Evolutionary conservation across 2,888 invertebrate species (phyloP).

Genomic region (Aphodius sticticus): DNA sequence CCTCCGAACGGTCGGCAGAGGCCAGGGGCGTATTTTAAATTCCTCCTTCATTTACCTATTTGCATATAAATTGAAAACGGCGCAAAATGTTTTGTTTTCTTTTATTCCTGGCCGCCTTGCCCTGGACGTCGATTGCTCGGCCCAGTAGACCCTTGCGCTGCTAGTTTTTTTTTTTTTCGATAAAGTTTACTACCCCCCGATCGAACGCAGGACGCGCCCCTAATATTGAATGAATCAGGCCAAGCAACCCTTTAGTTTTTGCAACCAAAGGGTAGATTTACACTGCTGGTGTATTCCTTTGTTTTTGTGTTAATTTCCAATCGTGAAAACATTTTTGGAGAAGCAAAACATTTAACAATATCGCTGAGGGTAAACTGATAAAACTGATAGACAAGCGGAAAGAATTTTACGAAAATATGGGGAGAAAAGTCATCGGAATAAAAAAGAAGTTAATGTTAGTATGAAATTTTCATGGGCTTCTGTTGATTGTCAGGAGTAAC

Average conservation of each 20-base stretch:
- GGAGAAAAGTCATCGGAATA: too few relatives aligned
- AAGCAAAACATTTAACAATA: too few relatives aligned
- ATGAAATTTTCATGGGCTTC: too few relatives aligned
- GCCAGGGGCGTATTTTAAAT: neutral
- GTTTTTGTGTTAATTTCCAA: too few relatives aligned
- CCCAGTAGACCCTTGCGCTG: neutral
- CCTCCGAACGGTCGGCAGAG: neutral
- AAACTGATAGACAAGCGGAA: too few relatives aligned
- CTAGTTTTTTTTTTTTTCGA: neutral
- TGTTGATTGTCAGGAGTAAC: too few relatives aligned
- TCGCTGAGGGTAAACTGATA: too few relatives aligned
- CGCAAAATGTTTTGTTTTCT: slow-evolving; percentile 4
- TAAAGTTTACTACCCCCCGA: neutral
- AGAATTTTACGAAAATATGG: too few relatives aligned
- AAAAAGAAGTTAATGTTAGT: too few relatives aligned
- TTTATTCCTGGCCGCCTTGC: neutral
- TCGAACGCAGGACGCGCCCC: neutral
- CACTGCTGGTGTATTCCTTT: too few relatives aligned
- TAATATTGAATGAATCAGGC: neutral
- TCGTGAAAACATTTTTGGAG: too few relatives aligned
- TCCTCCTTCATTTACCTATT: neutral
- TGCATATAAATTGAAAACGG: neutral
- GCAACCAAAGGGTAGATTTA: neutral
- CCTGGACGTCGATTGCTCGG: neutral
- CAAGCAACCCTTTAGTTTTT: neutral